Evolutionary conservation across 2,797 vertebrate genomes (phyloP), one percentile per base, ranked within the genome.

Genomic region (Rhinichthys osculus): DNA sequence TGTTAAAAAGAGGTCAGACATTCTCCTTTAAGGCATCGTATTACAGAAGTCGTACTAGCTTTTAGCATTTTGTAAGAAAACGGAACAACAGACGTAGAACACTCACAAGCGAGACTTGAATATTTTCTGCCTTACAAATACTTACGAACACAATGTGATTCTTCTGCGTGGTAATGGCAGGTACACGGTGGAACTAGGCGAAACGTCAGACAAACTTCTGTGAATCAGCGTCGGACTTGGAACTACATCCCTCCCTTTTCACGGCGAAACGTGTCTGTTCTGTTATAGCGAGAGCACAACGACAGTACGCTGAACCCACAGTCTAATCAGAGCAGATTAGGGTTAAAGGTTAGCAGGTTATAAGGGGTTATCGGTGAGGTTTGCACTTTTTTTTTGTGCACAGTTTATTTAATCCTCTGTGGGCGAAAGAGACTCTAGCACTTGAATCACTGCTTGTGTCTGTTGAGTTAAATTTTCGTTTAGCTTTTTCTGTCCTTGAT

Each of bases 61-160:
- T 89, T 89, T 54, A 44, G 44, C 69, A 77, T 66, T 80, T 21
- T 72, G 59, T 16, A 85, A 78, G 47, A 78, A 81, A 71, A 74
- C 71, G 30, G 23, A 84, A 72, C 79, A 85, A 90, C 88, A 90
- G 86, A 87, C 83, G 84, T 85, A 73, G 80, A 89, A 85, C 90
- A 92, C 91, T 92, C 92, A 93, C 88, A 92, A 94, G 92, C 91
- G 92, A 93, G 90, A 92, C 93, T 93, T 92, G 92, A 94, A 93
- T 70, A 66, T 67, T 74, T 52, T 84, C 82, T 89, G 89, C 88
- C 89, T 90, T 90, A 90, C 83, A 81, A 73, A 33, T 64, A 84
- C 74, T 72, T 79, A 35, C 4, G 13, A 84, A 84, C 69, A 80
- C 52, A 50, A 66, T 38, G 72, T 23, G 81, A 84, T 69, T 81